Base-by-base conservation (phyloP, 2,888 invertebrate species). In the Bruchidius siliquastri region DNA sequence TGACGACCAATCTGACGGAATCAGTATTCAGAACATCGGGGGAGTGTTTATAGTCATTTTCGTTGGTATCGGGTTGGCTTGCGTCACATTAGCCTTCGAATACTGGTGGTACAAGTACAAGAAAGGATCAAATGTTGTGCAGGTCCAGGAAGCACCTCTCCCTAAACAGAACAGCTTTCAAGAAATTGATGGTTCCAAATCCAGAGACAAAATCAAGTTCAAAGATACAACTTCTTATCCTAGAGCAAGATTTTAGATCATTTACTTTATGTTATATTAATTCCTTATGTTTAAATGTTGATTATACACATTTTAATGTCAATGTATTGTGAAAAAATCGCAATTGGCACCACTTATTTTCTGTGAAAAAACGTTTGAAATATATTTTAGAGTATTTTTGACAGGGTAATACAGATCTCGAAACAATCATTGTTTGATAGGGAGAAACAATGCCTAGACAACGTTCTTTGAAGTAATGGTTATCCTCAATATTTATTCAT, bases 11-110 rank as follows among this genome's bases (percentile, higher is more conserved):
- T 95, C 95, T 2, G 98, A 98, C 84, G 99, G 99, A 71, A 99
- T 99, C 83, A 97, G 97, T 75, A 98, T 99, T 76, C 94, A 97
- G 83, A 99, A 99, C 85, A 99, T 99, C 79, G 98, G 97, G 70
- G 98, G 98, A 0, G 98, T 99, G 0, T 99, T 99, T 85, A 96
- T 99, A 72, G 97, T 99, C 0, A 98, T 99, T 77, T 96, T 98
- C 83, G 96, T 97, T 80, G 98, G 98, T 0, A 97, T 98, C 49
- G 95, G 94, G 0, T 89, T 97, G 84, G 97, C 97, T 0, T 96
- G 96, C 81, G 87, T 97, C 71, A 98, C 97, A 0, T 88, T 99
- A 67, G 94, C 94, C 0, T 94, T 97, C 76, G 99, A 99, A 85
- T 98, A 97, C 85, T 96, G 95, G 94, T 96, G 95, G 93, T 96